Percentiles rank a stretch among this genome's conserved stretches.
phyloP scores from a whole-genome alignment of 2,888 invertebrate genomes.

The Panopea generosa region DNA sequence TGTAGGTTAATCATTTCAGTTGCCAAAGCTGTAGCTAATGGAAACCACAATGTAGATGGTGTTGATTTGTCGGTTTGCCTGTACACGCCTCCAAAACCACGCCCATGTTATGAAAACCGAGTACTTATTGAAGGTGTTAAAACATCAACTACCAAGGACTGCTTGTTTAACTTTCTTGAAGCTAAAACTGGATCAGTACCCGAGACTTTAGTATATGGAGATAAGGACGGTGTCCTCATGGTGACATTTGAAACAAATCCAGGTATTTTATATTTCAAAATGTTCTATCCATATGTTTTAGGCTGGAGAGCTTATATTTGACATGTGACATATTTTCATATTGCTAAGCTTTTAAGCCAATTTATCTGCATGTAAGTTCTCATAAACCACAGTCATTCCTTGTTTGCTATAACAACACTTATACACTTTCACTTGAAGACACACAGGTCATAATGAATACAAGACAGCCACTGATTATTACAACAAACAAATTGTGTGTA shows the following conservation, averaged over 20 bases:
- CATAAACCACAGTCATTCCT: no score
- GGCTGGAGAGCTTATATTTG: no score
- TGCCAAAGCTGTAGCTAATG: conserved; percentile 24
- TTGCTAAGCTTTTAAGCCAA: no score
- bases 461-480: no score
- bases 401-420: no score
- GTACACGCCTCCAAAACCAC: conserved; percentile 33
- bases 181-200: conserved; percentile 23
- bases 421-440: no score
- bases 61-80: conserved; percentile 15
- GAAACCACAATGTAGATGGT: conserved; percentile 17
- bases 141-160: conserved; percentile 22
- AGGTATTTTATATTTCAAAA: conserved; percentile 8
- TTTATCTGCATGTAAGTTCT: no score
- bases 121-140: conserved; percentile 40
- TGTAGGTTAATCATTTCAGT: no score
- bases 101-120: conserved; percentile 34
- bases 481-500: no score
- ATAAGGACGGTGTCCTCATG: conserved; percentile 19
- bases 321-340: no score
- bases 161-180: conserved; percentile 38
- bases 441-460: no score
- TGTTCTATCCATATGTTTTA: background rate
- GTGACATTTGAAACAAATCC: conserved; percentile 18
- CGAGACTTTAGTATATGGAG: conserved; percentile 6